phyloP scores from a whole-genome alignment of 2,797 vertebrate genomes.

The Carcharodon carcharias region DNA sequence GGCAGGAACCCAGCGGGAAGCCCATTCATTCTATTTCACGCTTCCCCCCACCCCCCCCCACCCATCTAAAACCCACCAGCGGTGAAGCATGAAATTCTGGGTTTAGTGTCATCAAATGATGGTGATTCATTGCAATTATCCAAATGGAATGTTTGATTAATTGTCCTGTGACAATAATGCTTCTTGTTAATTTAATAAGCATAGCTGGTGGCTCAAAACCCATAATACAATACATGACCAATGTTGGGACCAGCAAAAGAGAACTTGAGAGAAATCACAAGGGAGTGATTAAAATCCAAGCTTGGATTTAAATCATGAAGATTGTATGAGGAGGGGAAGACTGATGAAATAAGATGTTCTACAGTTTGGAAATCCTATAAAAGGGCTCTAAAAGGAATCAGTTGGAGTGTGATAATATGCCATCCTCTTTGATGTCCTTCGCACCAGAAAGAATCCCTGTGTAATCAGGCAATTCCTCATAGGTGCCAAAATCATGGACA shows the following conservation, averaged over 20 bases:
- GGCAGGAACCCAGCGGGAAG: too few species aligned
- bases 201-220: not conserved
- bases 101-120: not conserved
- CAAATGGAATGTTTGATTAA: not conserved
- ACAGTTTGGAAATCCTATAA: not conserved
- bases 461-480: not conserved
- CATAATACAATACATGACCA: too few species aligned
- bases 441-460: not conserved
- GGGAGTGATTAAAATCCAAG: not conserved
- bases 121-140: not conserved
- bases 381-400: not conserved
- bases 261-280: not conserved
- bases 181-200: not conserved
- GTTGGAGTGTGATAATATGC: not conserved
- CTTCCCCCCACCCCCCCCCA: too few species aligned
- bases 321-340: not conserved
- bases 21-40: too few species aligned
- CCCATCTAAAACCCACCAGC: too few species aligned
- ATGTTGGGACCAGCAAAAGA: not conserved
- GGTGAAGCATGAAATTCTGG: too few species aligned
- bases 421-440: not conserved
- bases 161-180: not conserved
- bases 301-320: not conserved
- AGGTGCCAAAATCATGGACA: not conserved
- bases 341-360: not conserved